Conservation (phyloP, 2,888 invertebrate genomes). For the Parapristionchus giblindavisi region DNA sequence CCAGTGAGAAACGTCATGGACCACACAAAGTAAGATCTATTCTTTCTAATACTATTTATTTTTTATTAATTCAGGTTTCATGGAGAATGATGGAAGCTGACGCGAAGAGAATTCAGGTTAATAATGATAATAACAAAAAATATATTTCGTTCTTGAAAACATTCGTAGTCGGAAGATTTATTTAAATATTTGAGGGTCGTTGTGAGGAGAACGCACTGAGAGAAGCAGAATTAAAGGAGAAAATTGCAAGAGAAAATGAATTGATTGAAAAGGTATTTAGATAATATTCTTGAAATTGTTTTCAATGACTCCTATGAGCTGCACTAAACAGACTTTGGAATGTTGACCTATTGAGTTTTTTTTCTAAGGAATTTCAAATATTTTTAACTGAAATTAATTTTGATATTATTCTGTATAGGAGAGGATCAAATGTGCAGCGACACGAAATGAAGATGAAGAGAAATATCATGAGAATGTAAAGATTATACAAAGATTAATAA, state of each 20-base stretch:
- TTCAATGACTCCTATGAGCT: too few relatives aligned
- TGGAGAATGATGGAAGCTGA: conserved; percentile 36
- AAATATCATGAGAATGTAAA: conserved; percentile 19
- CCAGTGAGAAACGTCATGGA: not conserved
- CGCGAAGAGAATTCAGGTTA: conserved; percentile 19
- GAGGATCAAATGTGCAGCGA: conserved; percentile 12
- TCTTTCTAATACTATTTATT: too few relatives aligned
- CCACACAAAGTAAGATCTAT: not conserved
- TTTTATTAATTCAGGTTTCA: conserved; percentile 13
- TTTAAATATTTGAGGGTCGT: conserved; percentile 1
- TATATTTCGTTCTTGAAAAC: not conserved
- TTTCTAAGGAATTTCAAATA: too few relatives aligned
- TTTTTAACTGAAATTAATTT: too few relatives aligned
- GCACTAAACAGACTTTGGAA: too few relatives aligned
- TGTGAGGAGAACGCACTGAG: conserved; percentile 12
- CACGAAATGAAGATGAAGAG: conserved; percentile 26
- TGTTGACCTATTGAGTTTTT: too few relatives aligned
- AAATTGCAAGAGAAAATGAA: conserved; percentile 30
- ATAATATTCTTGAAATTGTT: too few relatives aligned
- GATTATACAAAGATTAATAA: conserved; percentile 21
- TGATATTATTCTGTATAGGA: too few relatives aligned
- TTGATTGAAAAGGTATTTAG: not conserved
- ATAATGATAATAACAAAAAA: not conserved
- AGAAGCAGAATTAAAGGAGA: conserved; percentile 17
- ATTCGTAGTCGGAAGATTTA: not conserved